Evolutionary conservation across 1,140 invertebrate genomes (phyloP).

Genomic region (Harlomillsia oculata): DNA sequence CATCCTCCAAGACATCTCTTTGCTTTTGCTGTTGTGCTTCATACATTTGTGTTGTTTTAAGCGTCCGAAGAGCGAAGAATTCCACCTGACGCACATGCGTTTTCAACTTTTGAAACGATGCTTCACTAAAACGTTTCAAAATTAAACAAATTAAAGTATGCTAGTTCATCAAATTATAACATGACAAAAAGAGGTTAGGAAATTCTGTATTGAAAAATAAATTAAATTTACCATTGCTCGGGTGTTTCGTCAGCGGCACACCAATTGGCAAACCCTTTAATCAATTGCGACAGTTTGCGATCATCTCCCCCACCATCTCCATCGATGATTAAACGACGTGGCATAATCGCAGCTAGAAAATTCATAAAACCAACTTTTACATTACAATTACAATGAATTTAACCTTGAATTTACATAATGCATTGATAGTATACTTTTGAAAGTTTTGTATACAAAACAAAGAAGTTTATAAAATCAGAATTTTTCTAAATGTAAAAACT

Average conservation of each 20-base stretch:
- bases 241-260: constrained; percentile 56
- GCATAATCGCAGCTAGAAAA: constrained; percentile 77
- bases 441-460: too few relatives aligned
- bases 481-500: too few relatives aligned
- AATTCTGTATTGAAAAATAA: too few relatives aligned
- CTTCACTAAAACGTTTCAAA: constrained; percentile 40
- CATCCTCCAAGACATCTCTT: constrained; percentile 61
- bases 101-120: constrained; percentile 64
- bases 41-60: constrained; percentile 69
- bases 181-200: not conserved
- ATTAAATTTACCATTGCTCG: constrained; percentile 54
- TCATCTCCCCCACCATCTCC: constrained; percentile 94
- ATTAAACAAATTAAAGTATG: not conserved
- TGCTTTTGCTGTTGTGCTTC: constrained; percentile 74
- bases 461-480: too few relatives aligned
- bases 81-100: constrained; percentile 76
- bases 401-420: not conserved
- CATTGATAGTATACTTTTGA: not conserved
- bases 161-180: not conserved
- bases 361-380: too few relatives aligned
- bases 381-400: not conserved
- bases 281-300: constrained; percentile 67
- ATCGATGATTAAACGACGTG: constrained; percentile 78
- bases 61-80: constrained; percentile 74
- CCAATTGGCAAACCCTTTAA: constrained; percentile 86